Conservation (phyloP, 2,113 vertebrate species). For the Xenus cinereus region DNA sequence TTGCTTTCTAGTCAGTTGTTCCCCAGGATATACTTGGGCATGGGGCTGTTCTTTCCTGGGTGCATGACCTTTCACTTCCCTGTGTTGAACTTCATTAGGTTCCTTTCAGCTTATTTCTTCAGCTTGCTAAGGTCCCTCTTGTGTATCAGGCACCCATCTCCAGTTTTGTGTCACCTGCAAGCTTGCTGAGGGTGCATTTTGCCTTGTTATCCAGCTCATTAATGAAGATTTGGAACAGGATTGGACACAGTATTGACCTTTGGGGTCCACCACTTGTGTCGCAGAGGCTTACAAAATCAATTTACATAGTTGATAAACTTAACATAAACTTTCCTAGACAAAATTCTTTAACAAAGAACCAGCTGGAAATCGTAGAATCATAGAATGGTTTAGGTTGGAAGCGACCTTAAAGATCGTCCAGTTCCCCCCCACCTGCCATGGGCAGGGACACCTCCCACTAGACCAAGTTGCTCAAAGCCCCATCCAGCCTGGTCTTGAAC, state of each 20-base stretch:
- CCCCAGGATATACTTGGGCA: rapidly evolving
- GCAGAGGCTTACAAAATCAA: background rate
- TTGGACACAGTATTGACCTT: background rate
- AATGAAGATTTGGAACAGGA: background rate
- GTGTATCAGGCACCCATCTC: rapidly evolving
- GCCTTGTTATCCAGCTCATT: background rate
- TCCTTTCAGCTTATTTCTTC: background rate
- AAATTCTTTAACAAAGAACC: background rate
- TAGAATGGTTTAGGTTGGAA: too few species aligned
- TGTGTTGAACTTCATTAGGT: background rate
- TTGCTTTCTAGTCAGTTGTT: background rate
- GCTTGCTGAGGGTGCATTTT: background rate
- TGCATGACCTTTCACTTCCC: background rate
- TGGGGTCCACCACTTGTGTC: background rate
- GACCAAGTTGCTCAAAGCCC: too few species aligned
- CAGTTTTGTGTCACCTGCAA: background rate
- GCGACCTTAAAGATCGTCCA: too few species aligned
- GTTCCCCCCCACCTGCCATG: too few species aligned
- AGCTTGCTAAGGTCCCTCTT: background rate
- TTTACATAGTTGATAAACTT: background rate
- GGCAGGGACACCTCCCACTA: too few species aligned
- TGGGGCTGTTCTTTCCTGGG: background rate
- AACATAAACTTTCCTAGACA: background rate
- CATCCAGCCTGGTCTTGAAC: too few species aligned
- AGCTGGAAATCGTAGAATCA: background rate